Evolutionary conservation across 2,113 vertebrate species (phyloP).

Genomic region (Muntiacus reevesi): DNA sequence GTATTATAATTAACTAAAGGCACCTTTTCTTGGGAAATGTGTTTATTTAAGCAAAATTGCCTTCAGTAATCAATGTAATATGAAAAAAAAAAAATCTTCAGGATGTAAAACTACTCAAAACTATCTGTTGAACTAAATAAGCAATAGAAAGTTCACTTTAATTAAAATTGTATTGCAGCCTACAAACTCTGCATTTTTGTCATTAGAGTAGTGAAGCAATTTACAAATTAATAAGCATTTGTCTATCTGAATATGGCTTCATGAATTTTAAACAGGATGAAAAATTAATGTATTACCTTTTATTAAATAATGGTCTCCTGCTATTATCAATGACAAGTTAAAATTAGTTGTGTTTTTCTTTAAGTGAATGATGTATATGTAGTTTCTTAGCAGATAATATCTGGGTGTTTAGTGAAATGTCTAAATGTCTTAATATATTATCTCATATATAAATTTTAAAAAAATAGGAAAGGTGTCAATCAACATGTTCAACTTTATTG

Average conservation of each 20-base stretch:
- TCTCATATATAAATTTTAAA: conserved; percentile 41
- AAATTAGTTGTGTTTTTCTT: not conserved
- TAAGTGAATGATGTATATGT: not conserved
- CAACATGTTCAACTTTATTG: not conserved
- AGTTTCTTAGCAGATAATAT: conserved; percentile 31
- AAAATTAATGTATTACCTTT: conserved; percentile 53
- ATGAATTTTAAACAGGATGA: conserved; percentile 64
- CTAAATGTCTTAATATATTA: conserved; percentile 31
- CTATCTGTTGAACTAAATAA: not conserved
- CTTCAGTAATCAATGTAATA: not conserved
- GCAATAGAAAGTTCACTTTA: conserved; percentile 24
- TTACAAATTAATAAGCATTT: conserved; percentile 66
- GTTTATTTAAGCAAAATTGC: not conserved
- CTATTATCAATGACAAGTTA: conserved; percentile 49
- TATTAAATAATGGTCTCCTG: conserved; percentile 24
- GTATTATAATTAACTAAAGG: not conserved
- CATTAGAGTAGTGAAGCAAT: conserved; percentile 54
- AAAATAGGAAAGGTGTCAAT: not conserved
- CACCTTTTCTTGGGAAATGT: not conserved
- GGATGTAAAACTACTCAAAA: not conserved
- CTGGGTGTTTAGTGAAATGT: conserved; percentile 20
- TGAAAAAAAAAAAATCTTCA: not conserved
- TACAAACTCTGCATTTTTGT: not conserved
- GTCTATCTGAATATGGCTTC: conserved; percentile 12
- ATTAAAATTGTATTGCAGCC: not conserved